Evolutionary conservation across 1,140 invertebrate genomes (phyloP).

Genomic region (Calliopsis andreniformis): DNA sequence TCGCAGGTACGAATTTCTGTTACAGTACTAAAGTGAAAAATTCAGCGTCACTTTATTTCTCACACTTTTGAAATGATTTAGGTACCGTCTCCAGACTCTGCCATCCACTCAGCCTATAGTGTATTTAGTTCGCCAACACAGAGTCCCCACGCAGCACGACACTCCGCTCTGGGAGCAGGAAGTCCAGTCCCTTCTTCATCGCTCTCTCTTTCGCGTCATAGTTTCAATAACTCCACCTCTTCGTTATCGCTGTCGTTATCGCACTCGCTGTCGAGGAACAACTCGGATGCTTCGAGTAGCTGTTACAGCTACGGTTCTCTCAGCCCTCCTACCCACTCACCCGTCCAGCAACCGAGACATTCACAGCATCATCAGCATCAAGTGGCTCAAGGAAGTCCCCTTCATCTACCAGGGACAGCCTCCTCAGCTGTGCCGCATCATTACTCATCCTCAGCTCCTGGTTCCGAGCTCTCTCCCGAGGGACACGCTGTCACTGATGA

Average conservation of each 20-base stretch:
- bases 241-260: conserved; percentile 84
- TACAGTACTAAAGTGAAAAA: too few species aligned
- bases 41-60: conserved; percentile 9
- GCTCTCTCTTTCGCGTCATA: conserved; percentile 77
- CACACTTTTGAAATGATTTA: conserved; percentile 35
- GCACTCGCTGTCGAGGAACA: conserved; percentile 92
- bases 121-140: conserved; percentile 91
- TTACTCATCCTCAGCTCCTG: conserved; percentile 65
- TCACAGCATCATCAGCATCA: conserved; percentile 74
- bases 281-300: conserved; percentile 93
- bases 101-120: conserved; percentile 92
- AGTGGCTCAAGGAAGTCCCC: conserved; percentile 79
- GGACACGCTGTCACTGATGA: conserved; percentile 70
- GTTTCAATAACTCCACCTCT: conserved; percentile 80
- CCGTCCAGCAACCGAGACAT: conserved; percentile 85
- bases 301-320: conserved; percentile 90
- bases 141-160: conserved; percentile 91
- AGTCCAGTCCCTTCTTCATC: conserved; percentile 82
- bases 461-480: conserved; percentile 71
- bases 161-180: conserved; percentile 83
- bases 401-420: conserved; percentile 78
- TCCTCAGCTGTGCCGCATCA: conserved; percentile 68
- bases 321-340: conserved; percentile 92
- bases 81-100: conserved; percentile 89
- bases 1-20: too few species aligned